Evolutionary conservation across 2,888 invertebrate genomes (phyloP), one percentile per base, ranked within the genome.

Genomic region (Eilema griseolum): DNA sequence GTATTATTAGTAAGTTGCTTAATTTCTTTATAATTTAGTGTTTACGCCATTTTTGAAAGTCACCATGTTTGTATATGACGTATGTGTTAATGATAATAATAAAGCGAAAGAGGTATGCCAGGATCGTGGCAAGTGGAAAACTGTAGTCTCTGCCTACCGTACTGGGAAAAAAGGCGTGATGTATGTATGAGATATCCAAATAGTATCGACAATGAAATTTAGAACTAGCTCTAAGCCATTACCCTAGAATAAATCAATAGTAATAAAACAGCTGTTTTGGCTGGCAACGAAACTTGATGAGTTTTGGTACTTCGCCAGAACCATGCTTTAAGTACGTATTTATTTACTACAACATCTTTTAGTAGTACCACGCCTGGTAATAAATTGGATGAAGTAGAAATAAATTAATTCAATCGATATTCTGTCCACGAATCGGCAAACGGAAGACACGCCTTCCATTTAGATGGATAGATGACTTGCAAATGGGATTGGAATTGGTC

Each of bases 291-390:
- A 67, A 67, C 61, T 61, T 65, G 57, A 71, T 74, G 67, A 56
- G 31, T 63, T 37, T 79, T 80, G 81, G 75, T 62, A 14, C 12
- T 7, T 2, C 61, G 74, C 81, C 82, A 80, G 79, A 67, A 63
- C 16, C 46, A 60, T n/a, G 37, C 26, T 60, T 41, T 70, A 52
- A 69, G 33, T 23, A 23, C 64, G 46, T 74, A 76, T 78, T 72
- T 69, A 70, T 71, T 72, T 28, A 11, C 52, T 52, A 66, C 61
- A 64, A 69, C 59, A 75, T 64, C 16, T n/a, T 7, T 67, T 64
- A 31, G 31, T 33, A n/a, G 8, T 33, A 46, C 62, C 56, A 28
- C 52, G 10, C 23, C 63, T 59, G 16, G 46, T 10, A 64, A 67
- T 67, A 71, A 71, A 67, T 59, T 57, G 14, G n/a, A 1, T 56